phyloP scores from a whole-genome alignment of 2,113 vertebrate species.

The Pyxicephalus adspersus region DNA sequence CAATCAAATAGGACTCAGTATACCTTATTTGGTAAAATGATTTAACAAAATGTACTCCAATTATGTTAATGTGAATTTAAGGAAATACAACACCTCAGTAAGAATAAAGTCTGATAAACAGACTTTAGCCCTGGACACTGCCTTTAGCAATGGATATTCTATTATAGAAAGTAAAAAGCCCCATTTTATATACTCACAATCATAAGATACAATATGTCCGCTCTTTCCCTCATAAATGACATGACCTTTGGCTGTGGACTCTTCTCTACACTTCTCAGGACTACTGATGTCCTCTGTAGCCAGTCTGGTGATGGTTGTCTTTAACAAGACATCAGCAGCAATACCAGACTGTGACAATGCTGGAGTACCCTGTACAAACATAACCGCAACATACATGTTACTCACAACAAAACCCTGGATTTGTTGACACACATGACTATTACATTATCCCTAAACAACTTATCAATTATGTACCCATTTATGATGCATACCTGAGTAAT shows the following conservation, averaged over 20 bases:
- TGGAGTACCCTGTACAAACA: slow-evolving; percentile 84
- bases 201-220: slow-evolving; percentile 93
- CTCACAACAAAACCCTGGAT: neutral
- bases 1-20: no score
- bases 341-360: slow-evolving; percentile 86
- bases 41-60: no score
- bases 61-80: no score
- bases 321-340: slow-evolving; percentile 85
- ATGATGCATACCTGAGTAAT: slow-evolving; percentile 88
- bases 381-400: neutral
- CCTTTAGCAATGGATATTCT: no score
- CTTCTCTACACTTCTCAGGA: slow-evolving; percentile 87
- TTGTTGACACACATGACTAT: neutral
- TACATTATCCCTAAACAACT: no score
- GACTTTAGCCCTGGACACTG: no score
- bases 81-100: no score
- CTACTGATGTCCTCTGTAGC: slow-evolving; percentile 84
- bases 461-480: no score
- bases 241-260: slow-evolving; percentile 87
- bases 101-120: no score
- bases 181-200: slow-evolving; percentile 75
- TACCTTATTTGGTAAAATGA: no score
- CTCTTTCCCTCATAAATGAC: slow-evolving; percentile 97
- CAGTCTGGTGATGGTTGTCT: slow-evolving; percentile 88
- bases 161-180: no score